A percentile compares a stretch with the other conserved stretches of the same genome.
These are phyloP conservation scores for Hirundichthys speculiger DNA, from an alignment of 2,113 vertebrate genomes.

Conservation along the genomic window DNA sequence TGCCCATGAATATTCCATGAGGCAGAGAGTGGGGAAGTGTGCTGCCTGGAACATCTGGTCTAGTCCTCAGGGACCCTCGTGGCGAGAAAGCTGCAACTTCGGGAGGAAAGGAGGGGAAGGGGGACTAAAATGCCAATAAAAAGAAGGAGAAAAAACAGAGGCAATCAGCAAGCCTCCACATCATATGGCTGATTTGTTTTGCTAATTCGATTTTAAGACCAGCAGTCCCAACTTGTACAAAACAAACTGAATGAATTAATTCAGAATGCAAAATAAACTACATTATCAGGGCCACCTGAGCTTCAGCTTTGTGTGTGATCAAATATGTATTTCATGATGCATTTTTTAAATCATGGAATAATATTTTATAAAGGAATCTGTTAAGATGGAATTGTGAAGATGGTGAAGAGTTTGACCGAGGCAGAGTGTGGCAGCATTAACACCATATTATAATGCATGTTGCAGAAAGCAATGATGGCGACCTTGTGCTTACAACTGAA, in stretches of 20 bases:
- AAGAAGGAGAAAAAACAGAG: slow-evolving; percentile 46
- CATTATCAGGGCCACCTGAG: slow-evolving; percentile 40
- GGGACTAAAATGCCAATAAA: slow-evolving; percentile 76
- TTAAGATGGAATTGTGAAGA: too few relatives aligned
- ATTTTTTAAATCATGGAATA: too few relatives aligned
- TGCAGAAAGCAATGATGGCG: slow-evolving; percentile 28
- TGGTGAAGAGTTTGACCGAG: too few relatives aligned
- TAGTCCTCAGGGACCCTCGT: slow-evolving; percentile 83
- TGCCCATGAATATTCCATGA: slow-evolving; percentile 89
- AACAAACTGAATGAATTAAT: slow-evolving; percentile 58
- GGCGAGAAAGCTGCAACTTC: slow-evolving; percentile 84
- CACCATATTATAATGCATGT: too few relatives aligned
- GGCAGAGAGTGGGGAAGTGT: slow-evolving; percentile 82
- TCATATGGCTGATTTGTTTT: slow-evolving; percentile 85
- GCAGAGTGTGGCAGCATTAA: too few relatives aligned
- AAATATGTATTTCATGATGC: slow-evolving; percentile 40
- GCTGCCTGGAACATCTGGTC: slow-evolving; percentile 86
- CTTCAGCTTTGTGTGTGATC: slow-evolving; percentile 34
- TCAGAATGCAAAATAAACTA: slow-evolving; percentile 48
- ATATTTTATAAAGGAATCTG: too few relatives aligned
- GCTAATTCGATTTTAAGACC: slow-evolving; percentile 84
- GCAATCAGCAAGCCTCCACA: slow-evolving; percentile 75
- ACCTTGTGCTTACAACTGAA: slow-evolving; percentile 42
- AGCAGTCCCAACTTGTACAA: slow-evolving; percentile 61
- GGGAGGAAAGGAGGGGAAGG: slow-evolving; percentile 67